Conservation (phyloP, 2,113 vertebrate genomes). For the Noctilio leporinus region DNA sequence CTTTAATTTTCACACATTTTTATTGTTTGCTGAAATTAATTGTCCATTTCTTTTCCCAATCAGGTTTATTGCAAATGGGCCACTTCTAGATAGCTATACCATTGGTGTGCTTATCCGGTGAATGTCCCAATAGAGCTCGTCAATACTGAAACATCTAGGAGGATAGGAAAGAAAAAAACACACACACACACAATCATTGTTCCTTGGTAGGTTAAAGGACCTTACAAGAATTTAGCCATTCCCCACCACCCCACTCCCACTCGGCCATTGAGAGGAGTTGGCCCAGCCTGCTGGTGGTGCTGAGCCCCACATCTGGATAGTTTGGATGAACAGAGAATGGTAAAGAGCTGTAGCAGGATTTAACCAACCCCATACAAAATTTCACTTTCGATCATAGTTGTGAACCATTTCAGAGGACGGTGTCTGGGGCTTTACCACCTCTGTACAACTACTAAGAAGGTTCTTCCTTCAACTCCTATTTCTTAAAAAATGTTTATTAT, state of each 20-base stretch:
- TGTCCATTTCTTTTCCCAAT: constrained; percentile 59
- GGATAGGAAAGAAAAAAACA: constrained; percentile 8
- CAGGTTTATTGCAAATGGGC: constrained; percentile 53
- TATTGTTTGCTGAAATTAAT: constrained; percentile 71
- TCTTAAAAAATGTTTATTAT: background rate
- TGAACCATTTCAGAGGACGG: background rate
- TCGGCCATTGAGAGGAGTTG: background rate
- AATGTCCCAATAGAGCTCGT: constrained; percentile 49
- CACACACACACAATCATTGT: background rate
- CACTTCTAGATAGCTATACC: constrained; percentile 33
- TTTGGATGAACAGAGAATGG: background rate
- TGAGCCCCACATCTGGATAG: background rate
- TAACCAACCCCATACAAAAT: background rate
- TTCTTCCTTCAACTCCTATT: background rate
- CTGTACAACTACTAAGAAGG: background rate
- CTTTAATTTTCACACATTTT: constrained; percentile 71
- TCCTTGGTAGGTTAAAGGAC: background rate
- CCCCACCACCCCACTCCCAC: rapidly evolving
- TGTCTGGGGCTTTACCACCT: background rate
- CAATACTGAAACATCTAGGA: constrained; percentile 45
- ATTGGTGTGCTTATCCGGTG: constrained; percentile 43
- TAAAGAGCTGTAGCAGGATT: background rate
- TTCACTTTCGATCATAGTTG: background rate
- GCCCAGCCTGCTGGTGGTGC: background rate
- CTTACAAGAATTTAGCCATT: background rate